Conservation (phyloP, 2,888 invertebrate species). For the Petrophora chlorosata region DNA sequence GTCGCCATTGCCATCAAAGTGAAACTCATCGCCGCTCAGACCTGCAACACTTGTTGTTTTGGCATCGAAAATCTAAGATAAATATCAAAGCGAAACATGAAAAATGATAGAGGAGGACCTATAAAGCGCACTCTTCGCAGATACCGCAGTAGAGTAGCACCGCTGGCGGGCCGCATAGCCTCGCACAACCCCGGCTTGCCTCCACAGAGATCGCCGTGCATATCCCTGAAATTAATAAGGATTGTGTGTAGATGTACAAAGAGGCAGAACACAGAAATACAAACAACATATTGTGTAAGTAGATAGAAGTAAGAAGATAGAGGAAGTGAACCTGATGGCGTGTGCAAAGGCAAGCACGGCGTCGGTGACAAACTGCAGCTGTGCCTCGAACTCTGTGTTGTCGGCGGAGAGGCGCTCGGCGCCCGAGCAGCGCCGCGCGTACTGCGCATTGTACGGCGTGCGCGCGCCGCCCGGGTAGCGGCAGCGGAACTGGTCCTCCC, state of each 20-base stretch:
- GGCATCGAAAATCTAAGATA: background rate
- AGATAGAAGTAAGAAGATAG: too few species aligned
- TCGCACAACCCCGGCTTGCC: slow-evolving; percentile 91
- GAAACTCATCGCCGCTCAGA: slow-evolving; percentile 94
- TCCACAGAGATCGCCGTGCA: slow-evolving; percentile 92
- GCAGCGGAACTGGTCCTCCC: slow-evolving; percentile 97
- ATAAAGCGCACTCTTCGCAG: slow-evolving; percentile 92
- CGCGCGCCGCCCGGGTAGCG: slow-evolving; percentile 90
- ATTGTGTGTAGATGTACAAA: too few species aligned
- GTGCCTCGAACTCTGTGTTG: slow-evolving; percentile 94
- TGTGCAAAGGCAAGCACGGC: slow-evolving; percentile 97
- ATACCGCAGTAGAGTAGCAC: slow-evolving; percentile 92
- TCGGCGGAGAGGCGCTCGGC: slow-evolving; percentile 89
- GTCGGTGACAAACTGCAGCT: slow-evolving; percentile 97
- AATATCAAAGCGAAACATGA: background rate
- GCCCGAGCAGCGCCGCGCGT: slow-evolving; percentile 89
- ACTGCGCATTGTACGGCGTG: slow-evolving; percentile 91
- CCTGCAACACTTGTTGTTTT: slow-evolving; percentile 77
- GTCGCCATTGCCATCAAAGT: slow-evolving; percentile 94
- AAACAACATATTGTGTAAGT: too few species aligned
- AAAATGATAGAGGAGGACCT: background rate
- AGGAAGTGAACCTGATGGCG: slow-evolving; percentile 88
- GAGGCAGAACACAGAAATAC: too few species aligned
- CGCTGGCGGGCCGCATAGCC: slow-evolving; percentile 94
- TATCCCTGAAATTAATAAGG: slow-evolving; percentile 89